Percentiles rank a stretch among this genome's conserved stretches.
These are phyloP conservation scores for Meta bourneti DNA, from an alignment of 2,888 invertebrate genomes.

Conservation along the genomic window DNA sequence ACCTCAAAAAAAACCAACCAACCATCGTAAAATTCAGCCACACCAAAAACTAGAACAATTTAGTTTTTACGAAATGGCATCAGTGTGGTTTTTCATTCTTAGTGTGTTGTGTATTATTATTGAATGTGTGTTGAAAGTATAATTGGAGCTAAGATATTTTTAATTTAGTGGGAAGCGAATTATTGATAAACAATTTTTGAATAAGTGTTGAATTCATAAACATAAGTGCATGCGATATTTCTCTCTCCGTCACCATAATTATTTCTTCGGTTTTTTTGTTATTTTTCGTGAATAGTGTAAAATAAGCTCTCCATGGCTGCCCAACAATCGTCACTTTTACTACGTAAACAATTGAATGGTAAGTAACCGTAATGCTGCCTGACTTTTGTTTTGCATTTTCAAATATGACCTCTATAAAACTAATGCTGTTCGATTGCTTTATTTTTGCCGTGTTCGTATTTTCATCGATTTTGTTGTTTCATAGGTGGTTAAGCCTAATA, in stretches of 20 bases:
- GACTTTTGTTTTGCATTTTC: neutral
- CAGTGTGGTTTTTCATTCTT: constrained; percentile 17
- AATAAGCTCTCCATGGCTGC: constrained; percentile 77
- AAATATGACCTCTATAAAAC: neutral
- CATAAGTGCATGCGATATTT: constrained; percentile 62
- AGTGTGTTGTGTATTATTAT: constrained; percentile 55
- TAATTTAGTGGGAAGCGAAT: neutral
- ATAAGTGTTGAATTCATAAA: neutral
- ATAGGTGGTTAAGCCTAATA: constrained; percentile 60
- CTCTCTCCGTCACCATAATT: constrained; percentile 35
- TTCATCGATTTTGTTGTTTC: neutral
- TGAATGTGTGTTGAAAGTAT: constrained; percentile 22
- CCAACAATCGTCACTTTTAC: constrained; percentile 92
- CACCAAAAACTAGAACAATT: neutral
- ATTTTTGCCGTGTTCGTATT: neutral
- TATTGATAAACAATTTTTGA: neutral
- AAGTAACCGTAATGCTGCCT: constrained; percentile 79
- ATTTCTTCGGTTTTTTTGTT: constrained; percentile 70
- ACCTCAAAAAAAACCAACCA: too few relatives aligned
- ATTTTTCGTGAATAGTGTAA: constrained; percentile 51
- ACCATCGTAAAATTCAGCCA: neutral
- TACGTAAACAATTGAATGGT: constrained; percentile 98
- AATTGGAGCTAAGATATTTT: constrained; percentile 9
- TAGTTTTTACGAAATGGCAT: constrained; percentile 12
- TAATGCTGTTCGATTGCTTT: neutral